These are phyloP conservation scores for Clostera curtula DNA, from an alignment of 2,888 invertebrate species.

Conservation along the genomic window DNA sequence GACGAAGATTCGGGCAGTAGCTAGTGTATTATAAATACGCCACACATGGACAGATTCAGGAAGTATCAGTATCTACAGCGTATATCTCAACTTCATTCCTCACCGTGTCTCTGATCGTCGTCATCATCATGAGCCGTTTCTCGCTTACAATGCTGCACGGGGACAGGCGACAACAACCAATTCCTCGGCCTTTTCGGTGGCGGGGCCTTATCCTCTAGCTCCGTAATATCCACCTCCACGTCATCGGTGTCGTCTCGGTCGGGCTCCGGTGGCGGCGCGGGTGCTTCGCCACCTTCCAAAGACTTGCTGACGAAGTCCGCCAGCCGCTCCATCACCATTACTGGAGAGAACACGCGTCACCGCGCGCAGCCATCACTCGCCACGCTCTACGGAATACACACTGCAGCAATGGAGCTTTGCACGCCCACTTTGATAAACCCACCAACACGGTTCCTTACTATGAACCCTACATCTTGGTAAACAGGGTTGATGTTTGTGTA, in stretches of 20 bases:
- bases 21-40: no score
- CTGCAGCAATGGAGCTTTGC: conserved; percentile 42
- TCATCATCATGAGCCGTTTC: conserved; percentile 50
- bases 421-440: conserved; percentile 46
- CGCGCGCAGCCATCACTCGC: conserved; percentile 58
- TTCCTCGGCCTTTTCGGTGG: conserved; percentile 57
- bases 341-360: conserved; percentile 55
- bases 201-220: conserved; percentile 57
- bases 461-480: conserved; percentile 10
- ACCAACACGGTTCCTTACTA: conserved; percentile 8
- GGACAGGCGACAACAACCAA: conserved; percentile 65
- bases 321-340: conserved; percentile 88
- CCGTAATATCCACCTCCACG: conserved; percentile 67
- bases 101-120: conserved; percentile 62
- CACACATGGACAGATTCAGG: no score
- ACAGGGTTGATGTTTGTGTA: conserved; percentile 22
- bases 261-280: conserved; percentile 65
- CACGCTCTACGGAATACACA: conserved; percentile 51
- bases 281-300: conserved; percentile 78
- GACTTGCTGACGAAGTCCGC: conserved; percentile 94
- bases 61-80: not conserved
- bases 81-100: conserved; percentile 12
- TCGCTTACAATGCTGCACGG: conserved; percentile 49
- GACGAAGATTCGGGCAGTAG: no score
- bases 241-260: conserved; percentile 55